These are phyloP conservation scores for Chrysopilus asiliformis DNA, from an alignment of 2,888 invertebrate genomes.

Conservation along the genomic window DNA sequence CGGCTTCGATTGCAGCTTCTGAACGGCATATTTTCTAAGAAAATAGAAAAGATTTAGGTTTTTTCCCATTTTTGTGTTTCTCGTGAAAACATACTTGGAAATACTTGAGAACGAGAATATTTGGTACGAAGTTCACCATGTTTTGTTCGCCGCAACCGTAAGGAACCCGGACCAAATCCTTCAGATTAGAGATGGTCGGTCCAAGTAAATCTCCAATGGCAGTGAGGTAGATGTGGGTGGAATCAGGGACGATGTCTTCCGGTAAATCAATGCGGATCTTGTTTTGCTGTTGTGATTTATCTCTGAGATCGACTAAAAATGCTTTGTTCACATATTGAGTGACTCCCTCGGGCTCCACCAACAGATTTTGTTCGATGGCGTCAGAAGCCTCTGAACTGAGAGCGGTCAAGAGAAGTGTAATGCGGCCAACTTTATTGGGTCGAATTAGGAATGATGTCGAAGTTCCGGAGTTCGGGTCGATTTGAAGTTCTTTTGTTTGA, in stretches of 20 bases:
- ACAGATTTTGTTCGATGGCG: slow-evolving; percentile 55
- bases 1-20: too few species aligned
- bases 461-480: too few species aligned
- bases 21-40: too few species aligned
- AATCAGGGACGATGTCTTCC: slow-evolving; percentile 55
- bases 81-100: slow-evolving; percentile 47
- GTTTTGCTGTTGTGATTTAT: slow-evolving; percentile 38
- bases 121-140: slow-evolving; percentile 51
- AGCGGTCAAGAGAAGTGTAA: slow-evolving; percentile 63
- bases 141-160: slow-evolving; percentile 64
- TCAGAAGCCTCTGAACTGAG: slow-evolving; percentile 64
- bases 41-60: too few species aligned
- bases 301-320: slow-evolving; percentile 54
- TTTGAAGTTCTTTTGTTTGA: too few species aligned
- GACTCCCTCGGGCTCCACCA: slow-evolving; percentile 71
- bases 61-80: too few species aligned
- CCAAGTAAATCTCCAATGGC: slow-evolving; percentile 63
- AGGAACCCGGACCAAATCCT: slow-evolving; percentile 61
- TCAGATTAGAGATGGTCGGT: slow-evolving; percentile 61
- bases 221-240: slow-evolving; percentile 57
- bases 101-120: slow-evolving; percentile 53
- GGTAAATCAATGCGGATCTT: slow-evolving; percentile 63
- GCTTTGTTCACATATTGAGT: slow-evolving; percentile 60
- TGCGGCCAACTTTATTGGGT: slow-evolving; percentile 54
- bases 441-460: slow-evolving; percentile 73